Evolutionary conservation across 2,888 invertebrate genomes (phyloP).

Genomic region (Thecocarcelia acutangulata): DNA sequence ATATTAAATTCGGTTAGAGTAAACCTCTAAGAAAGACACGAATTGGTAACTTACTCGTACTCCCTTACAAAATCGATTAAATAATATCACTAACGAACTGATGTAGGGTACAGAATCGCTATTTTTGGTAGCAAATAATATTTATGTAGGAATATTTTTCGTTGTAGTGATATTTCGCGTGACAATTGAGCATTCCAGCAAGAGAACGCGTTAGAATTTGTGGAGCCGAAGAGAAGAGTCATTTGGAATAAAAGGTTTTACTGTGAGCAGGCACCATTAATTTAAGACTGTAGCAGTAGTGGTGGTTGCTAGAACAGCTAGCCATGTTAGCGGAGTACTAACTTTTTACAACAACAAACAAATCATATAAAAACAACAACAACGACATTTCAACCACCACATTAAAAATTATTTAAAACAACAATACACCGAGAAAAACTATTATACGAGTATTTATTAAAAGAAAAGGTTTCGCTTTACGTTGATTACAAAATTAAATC

Average conservation of each 20-base stretch:
- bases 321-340: slow-evolving; percentile 1
- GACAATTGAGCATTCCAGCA: slow-evolving; percentile 20
- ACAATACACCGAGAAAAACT: slow-evolving; percentile 33
- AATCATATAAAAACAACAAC: neutral
- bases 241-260: slow-evolving; percentile 15
- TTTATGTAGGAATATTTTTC: neutral
- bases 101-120: slow-evolving; percentile 14
- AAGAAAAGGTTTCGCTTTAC: neutral
- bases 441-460: neutral
- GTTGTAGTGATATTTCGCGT: slow-evolving; percentile 56
- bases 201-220: neutral
- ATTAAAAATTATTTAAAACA: slow-evolving; percentile 22
- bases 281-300: slow-evolving; percentile 30
- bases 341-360: slow-evolving; percentile 15
- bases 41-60: too few species aligned
- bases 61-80: too few species aligned
- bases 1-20: too few species aligned
- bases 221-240: slow-evolving; percentile 8
- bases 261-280: slow-evolving; percentile 6
- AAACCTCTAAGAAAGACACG: too few species aligned
- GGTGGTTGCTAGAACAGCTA: slow-evolving; percentile 2
- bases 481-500: slow-evolving; percentile 26
- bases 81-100: neutral
- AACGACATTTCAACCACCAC: slow-evolving; percentile 61
- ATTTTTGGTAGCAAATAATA: slow-evolving; percentile 38